Conservation (phyloP, 2,888 invertebrate species). For the Nezara viridula region DNA sequence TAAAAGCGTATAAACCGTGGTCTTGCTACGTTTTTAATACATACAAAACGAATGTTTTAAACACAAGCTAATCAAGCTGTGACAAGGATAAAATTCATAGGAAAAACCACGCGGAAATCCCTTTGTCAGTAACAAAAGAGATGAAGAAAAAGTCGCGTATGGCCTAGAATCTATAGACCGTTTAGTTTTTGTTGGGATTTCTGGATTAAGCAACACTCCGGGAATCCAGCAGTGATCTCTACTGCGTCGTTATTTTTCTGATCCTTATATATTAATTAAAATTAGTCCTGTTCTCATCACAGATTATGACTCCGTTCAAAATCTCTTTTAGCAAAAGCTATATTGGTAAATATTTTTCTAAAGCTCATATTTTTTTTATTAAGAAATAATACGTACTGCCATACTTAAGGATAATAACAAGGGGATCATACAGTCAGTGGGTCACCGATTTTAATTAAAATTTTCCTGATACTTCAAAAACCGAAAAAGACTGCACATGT, state of each 20-base stretch:
- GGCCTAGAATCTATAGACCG: neutral
- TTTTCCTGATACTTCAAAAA: too few species aligned
- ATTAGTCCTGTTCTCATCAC: too few species aligned
- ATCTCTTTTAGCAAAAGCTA: too few species aligned
- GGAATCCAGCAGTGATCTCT: neutral
- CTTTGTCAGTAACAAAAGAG: neutral
- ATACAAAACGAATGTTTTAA: neutral
- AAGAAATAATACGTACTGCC: too few species aligned
- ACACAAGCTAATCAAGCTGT: neutral
- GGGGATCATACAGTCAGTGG: too few species aligned
- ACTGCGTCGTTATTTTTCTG: neutral
- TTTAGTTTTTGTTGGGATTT: neutral
- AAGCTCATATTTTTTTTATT: too few species aligned
- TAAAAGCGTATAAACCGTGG: neutral
- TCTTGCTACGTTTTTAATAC: neutral
- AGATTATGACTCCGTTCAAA: too few species aligned
- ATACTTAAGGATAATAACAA: too few species aligned
- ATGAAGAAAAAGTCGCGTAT: neutral
- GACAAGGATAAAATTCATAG: neutral
- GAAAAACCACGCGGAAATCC: constrained; percentile 13
- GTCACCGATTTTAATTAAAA: too few species aligned
- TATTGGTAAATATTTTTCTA: too few species aligned
- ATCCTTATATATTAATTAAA: neutral
- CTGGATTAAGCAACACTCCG: neutral
- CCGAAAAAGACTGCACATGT: too few species aligned